Conservation (phyloP, 2,113 vertebrate species). For the Alouatta palliata region DNA sequence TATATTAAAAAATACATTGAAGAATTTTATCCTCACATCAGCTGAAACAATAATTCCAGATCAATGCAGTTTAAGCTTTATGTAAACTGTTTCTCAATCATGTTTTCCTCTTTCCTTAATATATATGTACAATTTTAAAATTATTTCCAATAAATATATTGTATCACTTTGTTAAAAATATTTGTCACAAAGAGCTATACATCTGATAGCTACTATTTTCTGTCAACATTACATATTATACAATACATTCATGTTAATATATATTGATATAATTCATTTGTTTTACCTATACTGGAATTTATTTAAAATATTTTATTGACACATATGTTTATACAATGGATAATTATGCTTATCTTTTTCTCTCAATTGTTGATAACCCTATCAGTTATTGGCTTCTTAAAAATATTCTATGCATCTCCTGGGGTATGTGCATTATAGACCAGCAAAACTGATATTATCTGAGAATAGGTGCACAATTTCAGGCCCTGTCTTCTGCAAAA, state of each 20-base stretch:
- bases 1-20: not conserved
- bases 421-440: not conserved
- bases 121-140: too few species aligned
- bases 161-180: not conserved
- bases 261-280: not conserved
- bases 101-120: too few species aligned
- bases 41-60: not conserved
- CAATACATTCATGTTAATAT: not conserved
- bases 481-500: not conserved
- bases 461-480: not conserved
- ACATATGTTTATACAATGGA: too few species aligned
- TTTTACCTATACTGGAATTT: not conserved
- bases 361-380: not conserved
- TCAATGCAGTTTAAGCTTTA: not conserved
- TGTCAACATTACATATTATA: not conserved
- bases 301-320: too few species aligned
- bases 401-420: not conserved
- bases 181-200: not conserved
- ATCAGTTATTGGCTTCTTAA: not conserved
- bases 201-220: not conserved
- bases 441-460: not conserved
- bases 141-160: not conserved
- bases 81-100: not conserved
- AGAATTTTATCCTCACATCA: not conserved
- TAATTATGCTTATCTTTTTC: not conserved